These are phyloP conservation scores for human (Homo sapiens) DNA, from an alignment of 2,113 vertebrate species.

Conservation along the genomic window DNA sequence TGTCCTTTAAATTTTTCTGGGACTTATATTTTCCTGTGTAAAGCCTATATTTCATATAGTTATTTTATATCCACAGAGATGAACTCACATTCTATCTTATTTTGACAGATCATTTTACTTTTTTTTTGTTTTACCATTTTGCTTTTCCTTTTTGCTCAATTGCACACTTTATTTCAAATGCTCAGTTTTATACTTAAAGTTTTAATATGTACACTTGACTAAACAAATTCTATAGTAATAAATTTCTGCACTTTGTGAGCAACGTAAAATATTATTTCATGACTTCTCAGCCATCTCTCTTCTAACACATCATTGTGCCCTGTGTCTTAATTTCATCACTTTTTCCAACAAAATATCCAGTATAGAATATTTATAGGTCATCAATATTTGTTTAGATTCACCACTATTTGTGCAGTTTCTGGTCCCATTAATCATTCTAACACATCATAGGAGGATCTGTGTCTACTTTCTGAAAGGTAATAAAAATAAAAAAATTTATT, in stretches of 20 bases:
- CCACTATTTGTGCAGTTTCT: background rate
- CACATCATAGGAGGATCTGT: background rate
- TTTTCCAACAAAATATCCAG: background rate
- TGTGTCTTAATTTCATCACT: background rate
- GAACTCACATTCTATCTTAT: background rate
- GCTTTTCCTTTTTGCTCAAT: background rate
- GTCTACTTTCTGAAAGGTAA: background rate
- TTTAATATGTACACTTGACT: background rate
- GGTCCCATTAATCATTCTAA: background rate
- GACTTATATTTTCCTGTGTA: background rate
- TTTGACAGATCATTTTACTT: background rate
- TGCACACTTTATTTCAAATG: background rate
- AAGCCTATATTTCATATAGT: background rate
- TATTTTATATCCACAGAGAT: background rate
- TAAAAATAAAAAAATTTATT: background rate
- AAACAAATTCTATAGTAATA: background rate
- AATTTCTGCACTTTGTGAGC: background rate
- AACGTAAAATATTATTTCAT: background rate
- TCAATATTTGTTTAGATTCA: background rate
- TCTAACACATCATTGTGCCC: background rate
- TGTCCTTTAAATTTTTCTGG: background rate
- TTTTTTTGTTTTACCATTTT: background rate
- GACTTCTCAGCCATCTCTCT: background rate
- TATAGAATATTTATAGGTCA: background rate
- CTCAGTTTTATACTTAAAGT: background rate